Evolutionary conservation across 2,113 vertebrate species (phyloP).

Genomic region (Jaculus jaculus): DNA sequence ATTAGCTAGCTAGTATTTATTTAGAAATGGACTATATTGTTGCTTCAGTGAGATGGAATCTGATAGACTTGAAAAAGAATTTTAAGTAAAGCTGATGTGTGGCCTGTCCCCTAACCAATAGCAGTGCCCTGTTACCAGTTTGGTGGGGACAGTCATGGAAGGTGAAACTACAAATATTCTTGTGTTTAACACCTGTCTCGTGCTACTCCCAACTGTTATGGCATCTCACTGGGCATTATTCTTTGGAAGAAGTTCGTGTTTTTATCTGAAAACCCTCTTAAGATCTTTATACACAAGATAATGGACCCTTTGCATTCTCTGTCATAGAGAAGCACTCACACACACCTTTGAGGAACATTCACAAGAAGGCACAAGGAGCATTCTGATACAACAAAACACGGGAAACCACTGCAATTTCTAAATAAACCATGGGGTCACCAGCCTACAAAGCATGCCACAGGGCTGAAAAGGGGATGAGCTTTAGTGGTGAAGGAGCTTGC

Average conservation of each 20-base stretch:
- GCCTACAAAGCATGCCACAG: no score
- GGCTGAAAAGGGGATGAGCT: no score
- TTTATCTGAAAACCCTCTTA: neutral
- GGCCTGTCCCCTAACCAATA: neutral
- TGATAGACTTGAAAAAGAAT: neutral
- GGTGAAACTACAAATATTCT: fast-evolving
- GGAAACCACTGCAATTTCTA: no score
- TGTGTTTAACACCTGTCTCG: no score
- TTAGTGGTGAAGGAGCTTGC: no score
- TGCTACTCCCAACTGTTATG: fast-evolving
- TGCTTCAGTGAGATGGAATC: neutral
- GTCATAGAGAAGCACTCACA: no score
- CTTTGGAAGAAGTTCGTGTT: neutral
- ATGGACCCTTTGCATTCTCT: no score
- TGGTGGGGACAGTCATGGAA: neutral
- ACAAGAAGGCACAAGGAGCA: no score
- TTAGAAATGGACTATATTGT: neutral
- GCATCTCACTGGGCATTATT: fast-evolving
- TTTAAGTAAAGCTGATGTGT: neutral
- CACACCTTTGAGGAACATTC: no score
- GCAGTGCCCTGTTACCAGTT: neutral
- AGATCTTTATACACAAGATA: no score
- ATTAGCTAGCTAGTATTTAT: constrained; percentile 1
- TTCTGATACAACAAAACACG: no score
- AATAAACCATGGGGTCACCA: no score